Evolutionary conservation across 2,888 invertebrate species (phyloP).

Genomic region (Lepidochrysops patricia): DNA sequence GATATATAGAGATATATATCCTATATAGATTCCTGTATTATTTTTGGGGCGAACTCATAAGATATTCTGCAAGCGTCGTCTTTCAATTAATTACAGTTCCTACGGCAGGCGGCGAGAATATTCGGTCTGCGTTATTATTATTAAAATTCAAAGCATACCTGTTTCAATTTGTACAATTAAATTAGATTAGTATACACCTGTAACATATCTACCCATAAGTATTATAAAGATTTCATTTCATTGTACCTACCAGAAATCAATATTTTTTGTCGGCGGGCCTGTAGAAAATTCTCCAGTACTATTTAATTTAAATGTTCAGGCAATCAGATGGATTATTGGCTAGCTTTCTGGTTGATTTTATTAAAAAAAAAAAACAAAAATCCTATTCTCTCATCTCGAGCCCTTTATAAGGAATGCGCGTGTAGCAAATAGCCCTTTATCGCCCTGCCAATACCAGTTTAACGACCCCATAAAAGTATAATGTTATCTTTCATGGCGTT

Average conservation of each 20-base stretch:
- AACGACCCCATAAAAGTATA: constrained; percentile 56
- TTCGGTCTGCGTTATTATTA: background rate
- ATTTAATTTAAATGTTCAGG: too few relatives aligned
- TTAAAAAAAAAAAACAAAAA: too few relatives aligned
- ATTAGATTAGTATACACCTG: too few relatives aligned
- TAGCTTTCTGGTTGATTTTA: too few relatives aligned
- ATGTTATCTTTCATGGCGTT: constrained; percentile 16
- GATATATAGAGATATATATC: background rate
- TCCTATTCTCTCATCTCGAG: background rate
- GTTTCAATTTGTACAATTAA: too few relatives aligned
- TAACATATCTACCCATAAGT: too few relatives aligned
- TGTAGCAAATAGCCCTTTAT: constrained; percentile 61
- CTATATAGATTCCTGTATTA: background rate
- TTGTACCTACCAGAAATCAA: too few relatives aligned
- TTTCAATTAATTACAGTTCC: background rate
- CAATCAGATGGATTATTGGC: too few relatives aligned
- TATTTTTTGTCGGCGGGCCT: too few relatives aligned
- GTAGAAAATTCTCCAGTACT: background rate
- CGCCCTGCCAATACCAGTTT: constrained; percentile 57
- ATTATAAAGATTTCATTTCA: too few relatives aligned
- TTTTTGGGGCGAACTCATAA: background rate
- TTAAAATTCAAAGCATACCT: background rate
- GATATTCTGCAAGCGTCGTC: background rate
- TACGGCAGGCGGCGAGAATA: background rate
- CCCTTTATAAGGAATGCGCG: constrained; percentile 24